These are phyloP conservation scores for Chloromyia formosa DNA, from an alignment of 2,888 invertebrate genomes.

Conservation along the genomic window DNA sequence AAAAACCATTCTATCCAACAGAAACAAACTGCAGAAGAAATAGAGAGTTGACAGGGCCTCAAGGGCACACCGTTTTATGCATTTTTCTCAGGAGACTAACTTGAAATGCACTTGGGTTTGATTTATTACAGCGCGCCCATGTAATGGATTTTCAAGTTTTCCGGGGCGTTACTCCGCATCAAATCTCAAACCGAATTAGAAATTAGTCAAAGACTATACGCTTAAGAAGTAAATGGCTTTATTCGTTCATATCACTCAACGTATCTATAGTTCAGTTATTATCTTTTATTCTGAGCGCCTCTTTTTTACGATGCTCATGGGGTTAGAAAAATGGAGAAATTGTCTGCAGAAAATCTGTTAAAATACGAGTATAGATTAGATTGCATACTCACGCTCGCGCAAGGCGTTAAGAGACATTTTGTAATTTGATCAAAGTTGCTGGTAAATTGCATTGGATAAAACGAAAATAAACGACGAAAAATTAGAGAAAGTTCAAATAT, in stretches of 20 bases:
- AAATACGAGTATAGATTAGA: too few relatives aligned
- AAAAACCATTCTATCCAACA: slow-evolving; percentile 14
- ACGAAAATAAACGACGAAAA: too few relatives aligned
- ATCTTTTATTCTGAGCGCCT: too few relatives aligned
- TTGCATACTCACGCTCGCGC: too few relatives aligned
- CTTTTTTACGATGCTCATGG: too few relatives aligned
- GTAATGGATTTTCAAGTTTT: slow-evolving; percentile 26
- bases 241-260: slow-evolving; percentile 5
- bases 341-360: too few relatives aligned
- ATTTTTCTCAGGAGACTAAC: slow-evolving; percentile 19
- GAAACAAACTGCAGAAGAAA: not conserved
- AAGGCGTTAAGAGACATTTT: too few relatives aligned
- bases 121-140: slow-evolving; percentile 15
- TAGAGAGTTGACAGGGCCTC: not conserved
- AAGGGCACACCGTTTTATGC: slow-evolving; percentile 14
- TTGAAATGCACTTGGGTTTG: slow-evolving; percentile 32
- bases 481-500: too few relatives aligned
- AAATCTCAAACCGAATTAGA: slow-evolving; percentile 25
- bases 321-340: too few relatives aligned
- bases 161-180: slow-evolving; percentile 3
- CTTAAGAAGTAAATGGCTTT: slow-evolving; percentile 17
- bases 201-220: slow-evolving; percentile 18
- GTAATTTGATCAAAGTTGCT: too few relatives aligned
- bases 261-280: too few relatives aligned
- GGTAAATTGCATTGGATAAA: too few relatives aligned